A percentile compares a stretch with the other conserved stretches of the same genome.
phyloP scores from a whole-genome alignment of 2,888 invertebrate species.

The Caenorhabditis plicata region DNA sequence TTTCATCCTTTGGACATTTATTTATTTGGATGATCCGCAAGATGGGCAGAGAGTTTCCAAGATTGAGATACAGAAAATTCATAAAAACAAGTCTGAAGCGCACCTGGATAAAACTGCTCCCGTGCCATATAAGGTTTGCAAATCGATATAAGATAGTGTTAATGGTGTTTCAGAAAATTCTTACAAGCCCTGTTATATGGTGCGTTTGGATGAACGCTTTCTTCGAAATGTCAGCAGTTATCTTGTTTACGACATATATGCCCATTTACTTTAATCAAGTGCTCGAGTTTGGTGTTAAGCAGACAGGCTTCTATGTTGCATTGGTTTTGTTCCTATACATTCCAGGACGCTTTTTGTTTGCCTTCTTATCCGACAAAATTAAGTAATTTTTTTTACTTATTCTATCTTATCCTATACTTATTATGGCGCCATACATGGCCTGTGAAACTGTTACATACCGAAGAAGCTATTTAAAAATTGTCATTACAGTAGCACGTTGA shows the following conservation, averaged over 20 bases:
- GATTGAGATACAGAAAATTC: conserved; percentile 41
- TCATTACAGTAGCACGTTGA: no score
- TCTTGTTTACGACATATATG: conserved; percentile 45
- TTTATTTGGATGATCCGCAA: conserved; percentile 45
- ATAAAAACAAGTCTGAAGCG: conserved; percentile 41
- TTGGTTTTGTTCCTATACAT: conserved; percentile 31
- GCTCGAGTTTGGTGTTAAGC: conserved; percentile 29
- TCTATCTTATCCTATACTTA: no score
- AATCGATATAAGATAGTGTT: neutral
- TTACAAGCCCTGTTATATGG: conserved; percentile 35
- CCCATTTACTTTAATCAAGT: conserved; percentile 52
- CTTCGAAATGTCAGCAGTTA: conserved; percentile 49
- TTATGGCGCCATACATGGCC: no score
- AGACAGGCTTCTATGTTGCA: conserved; percentile 31
- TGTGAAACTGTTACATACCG: no score
- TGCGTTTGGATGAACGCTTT: conserved; percentile 53
- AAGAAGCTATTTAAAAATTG: no score
- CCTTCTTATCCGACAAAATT: conserved; percentile 45
- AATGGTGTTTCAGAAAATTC: conserved; percentile 32
- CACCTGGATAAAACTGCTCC: conserved; percentile 37
- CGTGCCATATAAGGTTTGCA: conserved; percentile 42
- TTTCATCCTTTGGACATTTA: conserved; percentile 40
- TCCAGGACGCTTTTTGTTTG: conserved; percentile 42
- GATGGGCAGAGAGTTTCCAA: conserved; percentile 30
- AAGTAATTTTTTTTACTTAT: no score